A percentile compares a stretch with the other conserved stretches of the same genome.
These are phyloP conservation scores for Drosophila aff. DNA, from an alignment of 1,140 invertebrate species.

Conservation along the genomic window DNA sequence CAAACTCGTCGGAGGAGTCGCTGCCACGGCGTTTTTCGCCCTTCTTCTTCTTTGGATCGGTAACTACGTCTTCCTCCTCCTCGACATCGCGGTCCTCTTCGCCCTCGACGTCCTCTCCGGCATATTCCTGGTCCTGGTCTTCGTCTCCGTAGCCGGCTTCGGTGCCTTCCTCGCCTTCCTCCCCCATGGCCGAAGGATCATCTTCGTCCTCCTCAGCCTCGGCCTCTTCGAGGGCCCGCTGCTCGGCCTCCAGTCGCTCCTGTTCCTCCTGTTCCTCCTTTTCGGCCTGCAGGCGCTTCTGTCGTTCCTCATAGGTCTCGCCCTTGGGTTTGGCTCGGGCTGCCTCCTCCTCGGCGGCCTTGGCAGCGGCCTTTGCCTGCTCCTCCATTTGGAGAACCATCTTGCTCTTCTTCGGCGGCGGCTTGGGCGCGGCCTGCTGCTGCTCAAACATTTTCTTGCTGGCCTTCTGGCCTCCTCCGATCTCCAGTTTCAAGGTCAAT, in stretches of 20 bases:
- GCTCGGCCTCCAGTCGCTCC: constrained; percentile 71
- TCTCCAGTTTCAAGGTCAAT: constrained; percentile 83
- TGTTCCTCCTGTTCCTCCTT: constrained; percentile 77
- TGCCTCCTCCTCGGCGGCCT: constrained; percentile 77
- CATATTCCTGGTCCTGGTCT: constrained; percentile 48
- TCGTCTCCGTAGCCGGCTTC: constrained; percentile 64
- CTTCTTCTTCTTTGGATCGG: constrained; percentile 29
- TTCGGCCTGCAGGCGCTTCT: constrained; percentile 76
- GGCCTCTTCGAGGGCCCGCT: constrained; percentile 65
- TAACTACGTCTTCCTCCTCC: constrained; percentile 53
- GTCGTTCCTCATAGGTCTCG: constrained; percentile 80
- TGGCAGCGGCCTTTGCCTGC: constrained; percentile 75
- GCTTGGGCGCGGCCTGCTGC: constrained; percentile 69
- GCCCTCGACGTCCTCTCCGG: constrained; percentile 29
- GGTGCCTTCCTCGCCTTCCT: constrained; percentile 64
- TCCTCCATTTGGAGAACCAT: constrained; percentile 83
- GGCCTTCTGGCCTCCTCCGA: constrained; percentile 79
- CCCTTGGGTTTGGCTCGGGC: constrained; percentile 79
- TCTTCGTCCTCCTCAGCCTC: constrained; percentile 75
- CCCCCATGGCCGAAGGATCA: constrained; percentile 45
- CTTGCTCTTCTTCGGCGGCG: constrained; percentile 84
- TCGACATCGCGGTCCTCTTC: constrained; percentile 66
- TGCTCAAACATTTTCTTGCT: constrained; percentile 84
- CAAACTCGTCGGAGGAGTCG: constrained; percentile 78
- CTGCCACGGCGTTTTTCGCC: constrained; percentile 72